phyloP scores from a whole-genome alignment of 1,140 invertebrate genomes.

The Lordiphosa clarofinis region DNA sequence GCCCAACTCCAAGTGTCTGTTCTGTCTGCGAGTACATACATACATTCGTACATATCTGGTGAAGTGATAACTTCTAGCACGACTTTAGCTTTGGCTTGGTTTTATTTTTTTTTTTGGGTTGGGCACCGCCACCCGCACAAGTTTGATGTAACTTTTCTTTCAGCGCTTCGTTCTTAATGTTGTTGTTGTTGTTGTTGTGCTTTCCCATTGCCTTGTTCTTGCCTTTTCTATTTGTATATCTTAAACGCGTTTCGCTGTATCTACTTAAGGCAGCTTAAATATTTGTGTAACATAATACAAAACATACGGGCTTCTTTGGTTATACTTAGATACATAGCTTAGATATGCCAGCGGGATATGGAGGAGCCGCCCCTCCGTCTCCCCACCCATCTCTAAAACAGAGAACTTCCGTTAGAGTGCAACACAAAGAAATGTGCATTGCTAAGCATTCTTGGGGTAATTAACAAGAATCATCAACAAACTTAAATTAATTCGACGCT shows the following conservation, averaged over 20 bases:
- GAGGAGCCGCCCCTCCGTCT: background rate
- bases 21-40: conserved; percentile 3
- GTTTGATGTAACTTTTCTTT: conserved; percentile 66
- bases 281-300: conserved; percentile 78
- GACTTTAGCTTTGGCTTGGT: conserved; percentile 50
- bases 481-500: too few relatives aligned
- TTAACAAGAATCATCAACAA: too few relatives aligned
- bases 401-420: conserved; percentile 8
- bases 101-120: conserved; percentile 7
- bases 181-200: conserved; percentile 21
- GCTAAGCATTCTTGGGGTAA: too few relatives aligned
- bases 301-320: conserved; percentile 75
- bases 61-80: conserved; percentile 62
- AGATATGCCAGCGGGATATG: conserved; percentile 33
- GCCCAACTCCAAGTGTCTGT: conserved; percentile 4
- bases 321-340: conserved; percentile 71
- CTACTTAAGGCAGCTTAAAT: conserved; percentile 76
- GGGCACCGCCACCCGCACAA: conserved; percentile 41
- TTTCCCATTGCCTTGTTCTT: conserved; percentile 33
- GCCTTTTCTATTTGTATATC: conserved; percentile 65
- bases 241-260: conserved; percentile 76
- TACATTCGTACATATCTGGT: conserved; percentile 26
- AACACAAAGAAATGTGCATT: too few relatives aligned
- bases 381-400: conserved; percentile 5
- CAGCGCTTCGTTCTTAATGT: conserved; percentile 13